phyloP scores from a whole-genome alignment of 2,888 invertebrate genomes.

The Bruchidius siliquastri region DNA sequence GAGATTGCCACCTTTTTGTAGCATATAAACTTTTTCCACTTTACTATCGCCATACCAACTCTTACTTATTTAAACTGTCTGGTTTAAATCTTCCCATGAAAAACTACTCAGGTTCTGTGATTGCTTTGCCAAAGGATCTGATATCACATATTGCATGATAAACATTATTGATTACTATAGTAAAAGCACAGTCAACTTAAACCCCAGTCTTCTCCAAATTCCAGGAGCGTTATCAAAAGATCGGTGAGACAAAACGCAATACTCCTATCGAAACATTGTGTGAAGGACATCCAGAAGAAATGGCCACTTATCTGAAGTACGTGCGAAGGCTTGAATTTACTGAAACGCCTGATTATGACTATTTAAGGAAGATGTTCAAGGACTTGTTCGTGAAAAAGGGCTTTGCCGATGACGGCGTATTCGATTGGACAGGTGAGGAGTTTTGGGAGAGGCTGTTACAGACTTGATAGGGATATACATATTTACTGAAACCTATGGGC shows the following conservation, averaged over 20 bases:
- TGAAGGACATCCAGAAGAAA: constrained; percentile 86
- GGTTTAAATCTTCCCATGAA: too few relatives aligned
- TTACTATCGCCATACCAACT: too few relatives aligned
- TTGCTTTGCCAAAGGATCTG: too few relatives aligned
- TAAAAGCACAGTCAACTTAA: not conserved
- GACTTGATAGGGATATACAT: not conserved
- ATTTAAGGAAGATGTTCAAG: constrained; percentile 90
- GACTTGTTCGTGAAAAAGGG: constrained; percentile 84
- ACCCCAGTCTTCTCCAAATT: not conserved
- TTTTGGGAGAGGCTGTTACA: not conserved
- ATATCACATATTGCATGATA: too few relatives aligned
- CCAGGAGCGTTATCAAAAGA: constrained; percentile 98
- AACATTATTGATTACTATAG: not conserved
- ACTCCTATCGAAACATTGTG: constrained; percentile 94
- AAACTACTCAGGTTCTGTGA: too few relatives aligned
- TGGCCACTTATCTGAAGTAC: constrained; percentile 95
- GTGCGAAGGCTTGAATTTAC: constrained; percentile 96
- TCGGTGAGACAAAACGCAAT: constrained; percentile 98
- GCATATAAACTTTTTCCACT: too few relatives aligned
- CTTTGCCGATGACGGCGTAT: constrained; percentile 84
- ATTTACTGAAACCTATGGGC: not conserved
- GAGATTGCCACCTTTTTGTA: too few relatives aligned
- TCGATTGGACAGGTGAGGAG: constrained; percentile 77
- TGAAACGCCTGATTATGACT: constrained; percentile 99
- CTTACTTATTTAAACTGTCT: too few relatives aligned